phyloP scores from a whole-genome alignment of 35 echinoderm and acorn worm species.

The Apostichopus parvimensis region DNA sequence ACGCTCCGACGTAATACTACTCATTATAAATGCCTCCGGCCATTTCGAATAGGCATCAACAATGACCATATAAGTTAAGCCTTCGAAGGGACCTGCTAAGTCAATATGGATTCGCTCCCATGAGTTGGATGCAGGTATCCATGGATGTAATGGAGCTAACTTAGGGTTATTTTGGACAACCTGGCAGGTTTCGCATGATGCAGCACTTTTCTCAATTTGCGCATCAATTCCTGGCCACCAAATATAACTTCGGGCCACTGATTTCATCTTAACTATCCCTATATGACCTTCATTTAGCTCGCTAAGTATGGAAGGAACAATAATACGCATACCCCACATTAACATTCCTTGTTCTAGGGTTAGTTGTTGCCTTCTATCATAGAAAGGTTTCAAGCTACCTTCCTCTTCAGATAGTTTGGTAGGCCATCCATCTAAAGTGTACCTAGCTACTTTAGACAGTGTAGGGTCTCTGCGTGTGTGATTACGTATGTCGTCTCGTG shows the following conservation, averaged over 20 bases:
- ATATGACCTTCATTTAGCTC: constrained; percentile 30
- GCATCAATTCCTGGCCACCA: too few relatives aligned
- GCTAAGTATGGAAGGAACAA: constrained; percentile 29
- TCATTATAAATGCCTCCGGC: constrained; percentile 68
- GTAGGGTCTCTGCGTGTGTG: constrained; percentile 31
- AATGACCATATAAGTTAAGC: constrained; percentile 55
- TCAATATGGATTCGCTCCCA: constrained; percentile 61
- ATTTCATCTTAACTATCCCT: too few relatives aligned
- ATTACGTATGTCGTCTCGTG: constrained; percentile 51
- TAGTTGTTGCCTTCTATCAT: constrained; percentile 35
- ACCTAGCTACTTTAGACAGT: too few relatives aligned
- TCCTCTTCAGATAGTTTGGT: constrained; percentile 37
- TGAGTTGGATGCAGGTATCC: constrained; percentile 61
- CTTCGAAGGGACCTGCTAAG: constrained; percentile 66
- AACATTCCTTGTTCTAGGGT: constrained; percentile 48
- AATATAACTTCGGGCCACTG: too few relatives aligned
- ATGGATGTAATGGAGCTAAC: constrained; percentile 58
- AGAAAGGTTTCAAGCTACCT: constrained; percentile 55
- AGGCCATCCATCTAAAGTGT: constrained; percentile 52
- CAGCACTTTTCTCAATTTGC: too few relatives aligned
- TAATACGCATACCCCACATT: constrained; percentile 43
- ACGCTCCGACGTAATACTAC: constrained; percentile 21
- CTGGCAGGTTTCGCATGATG: too few relatives aligned
- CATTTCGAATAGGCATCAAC: constrained; percentile 65
- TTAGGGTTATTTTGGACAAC: too few relatives aligned